Evolutionary conservation across 2,113 vertebrate species (phyloP), one percentile per base, ranked within the genome.

Genomic region (Pseudorectes ferrugineus): DNA sequence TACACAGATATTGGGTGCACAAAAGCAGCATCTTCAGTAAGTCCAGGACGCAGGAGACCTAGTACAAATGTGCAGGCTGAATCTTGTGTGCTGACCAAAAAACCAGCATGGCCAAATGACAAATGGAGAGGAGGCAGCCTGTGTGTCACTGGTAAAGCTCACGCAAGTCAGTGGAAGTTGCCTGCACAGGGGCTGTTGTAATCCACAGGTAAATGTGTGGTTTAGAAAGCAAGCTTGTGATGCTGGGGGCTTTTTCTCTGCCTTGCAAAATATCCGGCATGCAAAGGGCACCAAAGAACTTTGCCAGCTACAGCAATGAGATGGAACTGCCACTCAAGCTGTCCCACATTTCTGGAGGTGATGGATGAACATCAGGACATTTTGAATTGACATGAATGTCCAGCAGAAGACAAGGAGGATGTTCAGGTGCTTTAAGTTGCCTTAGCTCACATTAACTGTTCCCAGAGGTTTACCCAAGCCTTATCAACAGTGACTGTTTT

Each of bases 101-200:
- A 68, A 15, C 1, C 28, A n/a, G 10, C 14, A 6, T 7, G 6
- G 24, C 18, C 5, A 15, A 42, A 26, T 59, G 51, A 38, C 54
- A 87, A 22, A 40, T 2, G 12, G 35, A 19, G 61, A 62, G 24
- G 19, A 58, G 21, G 21, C 40, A 33, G 21, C 46, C 25, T 48
- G 3, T 35, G 28, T 58, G 46, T 74, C 2, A 0, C 28, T 80
- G 17, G n/a, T 38, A 73, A 38, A 81, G 18, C 14, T 83, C 23
- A 20, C 0, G 0, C 14, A n/a, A 33, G 33, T n/a, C 66, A 58
- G 8, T 29, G 20, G 16, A 35, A 46, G 20, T 70, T 63, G 28
- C 20, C 63, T 74, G 38, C 5, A 15, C 17, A 38, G 51, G 21
- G 67, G 15, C 35, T 78, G 35, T 24, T 85, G 18, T 38, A n/a